A percentile compares a stretch with the other conserved stretches of the same genome.
These are phyloP conservation scores for Neosilurus hyrtlii DNA, from an alignment of 2,797 vertebrate species.

Conservation along the genomic window DNA sequence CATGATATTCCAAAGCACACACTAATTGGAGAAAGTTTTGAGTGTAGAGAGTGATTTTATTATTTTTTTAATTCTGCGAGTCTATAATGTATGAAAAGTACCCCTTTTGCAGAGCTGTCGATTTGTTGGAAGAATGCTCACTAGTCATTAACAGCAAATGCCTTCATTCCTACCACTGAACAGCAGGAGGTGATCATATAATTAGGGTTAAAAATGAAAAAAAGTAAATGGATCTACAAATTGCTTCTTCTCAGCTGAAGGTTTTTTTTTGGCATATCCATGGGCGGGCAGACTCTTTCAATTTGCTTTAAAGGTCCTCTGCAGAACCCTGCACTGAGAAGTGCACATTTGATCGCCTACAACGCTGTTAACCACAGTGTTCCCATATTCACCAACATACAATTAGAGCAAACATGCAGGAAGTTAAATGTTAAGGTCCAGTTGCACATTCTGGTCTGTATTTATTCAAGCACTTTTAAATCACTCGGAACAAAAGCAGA, in stretches of 20 bases:
- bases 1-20: slow-evolving; percentile 19
- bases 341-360: slow-evolving; percentile 12
- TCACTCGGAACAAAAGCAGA: slow-evolving; percentile 37
- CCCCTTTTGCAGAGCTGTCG: slow-evolving; percentile 42
- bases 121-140: slow-evolving; percentile 55
- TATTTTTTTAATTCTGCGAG: slow-evolving; percentile 35
- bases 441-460: slow-evolving; percentile 38
- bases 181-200: slow-evolving; percentile 60
- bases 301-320: slow-evolving; percentile 51
- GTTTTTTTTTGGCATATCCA: slow-evolving; percentile 24
- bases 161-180: slow-evolving; percentile 54
- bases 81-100: slow-evolving; percentile 38
- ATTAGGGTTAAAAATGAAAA: slow-evolving; percentile 53
- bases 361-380: slow-evolving; percentile 18
- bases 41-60: slow-evolving; percentile 51
- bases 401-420: slow-evolving; percentile 33
- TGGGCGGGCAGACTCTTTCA: slow-evolving; percentile 46
- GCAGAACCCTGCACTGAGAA: slow-evolving; percentile 28
- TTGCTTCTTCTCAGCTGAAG: slow-evolving; percentile 49
- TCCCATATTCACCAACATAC: slow-evolving; percentile 18
- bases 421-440: slow-evolving; percentile 35
- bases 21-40: slow-evolving; percentile 58
- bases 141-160: slow-evolving; percentile 62
- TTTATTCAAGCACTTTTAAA: slow-evolving; percentile 32
- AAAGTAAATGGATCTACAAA: slow-evolving; percentile 56